These are phyloP conservation scores for Trematocara stigmaticum DNA, from an alignment of 2,113 vertebrate genomes.

Conservation along the genomic window DNA sequence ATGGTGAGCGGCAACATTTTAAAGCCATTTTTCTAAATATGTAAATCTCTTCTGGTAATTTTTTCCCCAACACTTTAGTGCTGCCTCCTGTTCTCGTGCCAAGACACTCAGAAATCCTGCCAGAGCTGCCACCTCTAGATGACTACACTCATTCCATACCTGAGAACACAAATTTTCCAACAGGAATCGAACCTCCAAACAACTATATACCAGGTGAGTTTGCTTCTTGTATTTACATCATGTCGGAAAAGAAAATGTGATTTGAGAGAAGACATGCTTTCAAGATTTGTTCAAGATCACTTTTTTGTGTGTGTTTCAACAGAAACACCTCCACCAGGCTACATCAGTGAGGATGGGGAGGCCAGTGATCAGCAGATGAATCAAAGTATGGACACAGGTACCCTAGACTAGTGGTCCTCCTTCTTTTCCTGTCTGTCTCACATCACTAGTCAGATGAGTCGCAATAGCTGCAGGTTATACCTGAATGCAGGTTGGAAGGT, in stretches of 20 bases:
- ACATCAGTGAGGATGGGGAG: conserved; percentile 99
- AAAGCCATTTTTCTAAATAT: background rate
- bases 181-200: conserved; percentile 95
- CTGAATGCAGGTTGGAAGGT: background rate
- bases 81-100: conserved; percentile 95
- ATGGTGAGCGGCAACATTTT: background rate
- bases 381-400: conserved; percentile 99
- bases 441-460: background rate
- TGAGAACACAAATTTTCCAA: conserved; percentile 98
- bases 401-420: conserved; percentile 3
- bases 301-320: background rate
- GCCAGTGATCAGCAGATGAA: conserved; percentile 96
- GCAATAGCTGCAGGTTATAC: background rate
- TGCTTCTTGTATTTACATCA: background rate
- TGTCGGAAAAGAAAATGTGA: background rate
- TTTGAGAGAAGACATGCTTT: background rate
- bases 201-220: conserved; percentile 96
- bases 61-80: conserved; percentile 65
- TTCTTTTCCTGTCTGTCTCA: background rate
- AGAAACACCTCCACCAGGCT: conserved; percentile 97
- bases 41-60: background rate
- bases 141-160: conserved; percentile 99
- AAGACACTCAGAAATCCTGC: conserved; percentile 93
- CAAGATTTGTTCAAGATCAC: background rate
- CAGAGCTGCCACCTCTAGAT: conserved; percentile 90